These are phyloP conservation scores for Aphyosemion australe DNA, from an alignment of 2,113 vertebrate genomes.

Conservation along the genomic window DNA sequence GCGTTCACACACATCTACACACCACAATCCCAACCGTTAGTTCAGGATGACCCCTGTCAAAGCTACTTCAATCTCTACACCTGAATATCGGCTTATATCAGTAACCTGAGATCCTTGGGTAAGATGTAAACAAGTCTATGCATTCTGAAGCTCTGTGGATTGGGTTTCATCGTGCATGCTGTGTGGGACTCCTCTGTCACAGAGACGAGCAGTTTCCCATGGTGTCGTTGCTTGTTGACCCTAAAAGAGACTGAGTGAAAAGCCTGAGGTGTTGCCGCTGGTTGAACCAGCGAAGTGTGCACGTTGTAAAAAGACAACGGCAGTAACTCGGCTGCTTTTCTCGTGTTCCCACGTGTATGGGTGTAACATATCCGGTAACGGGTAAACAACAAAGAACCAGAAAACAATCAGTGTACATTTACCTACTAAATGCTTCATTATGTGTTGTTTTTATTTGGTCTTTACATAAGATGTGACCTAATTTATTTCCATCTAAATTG, in stretches of 20 bases:
- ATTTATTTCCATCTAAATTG: no score
- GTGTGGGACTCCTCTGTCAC: slow-evolving; percentile 46
- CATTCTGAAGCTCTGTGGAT: slow-evolving; percentile 33
- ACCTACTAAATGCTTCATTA: slow-evolving; percentile 1
- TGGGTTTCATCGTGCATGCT: slow-evolving; percentile 46
- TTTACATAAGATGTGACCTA: no score
- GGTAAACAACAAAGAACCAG: slow-evolving; percentile 58
- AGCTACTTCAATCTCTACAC: slow-evolving; percentile 26
- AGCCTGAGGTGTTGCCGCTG: slow-evolving; percentile 48
- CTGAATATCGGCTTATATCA: slow-evolving; percentile 6
- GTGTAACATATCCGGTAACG: slow-evolving; percentile 59
- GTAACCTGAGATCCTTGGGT: slow-evolving; percentile 26
- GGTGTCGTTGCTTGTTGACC: slow-evolving; percentile 40
- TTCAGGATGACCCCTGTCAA: background rate
- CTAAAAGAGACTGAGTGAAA: slow-evolving; percentile 49
- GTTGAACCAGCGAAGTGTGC: slow-evolving; percentile 54
- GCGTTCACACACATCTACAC: slow-evolving; percentile 19
- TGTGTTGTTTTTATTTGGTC: background rate
- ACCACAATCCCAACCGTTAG: slow-evolving; percentile 2
- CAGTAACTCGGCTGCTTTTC: slow-evolving; percentile 61
- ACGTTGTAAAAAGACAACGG: slow-evolving; percentile 26
- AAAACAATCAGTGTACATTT: slow-evolving; percentile 38
- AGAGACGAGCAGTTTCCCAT: slow-evolving; percentile 42
- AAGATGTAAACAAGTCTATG: slow-evolving; percentile 24
- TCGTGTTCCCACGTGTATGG: slow-evolving; percentile 58